Evolutionary conservation across 2,113 vertebrate species (phyloP), one percentile per base, ranked within the genome.

Genomic region (Odontesthes bonariensis): DNA sequence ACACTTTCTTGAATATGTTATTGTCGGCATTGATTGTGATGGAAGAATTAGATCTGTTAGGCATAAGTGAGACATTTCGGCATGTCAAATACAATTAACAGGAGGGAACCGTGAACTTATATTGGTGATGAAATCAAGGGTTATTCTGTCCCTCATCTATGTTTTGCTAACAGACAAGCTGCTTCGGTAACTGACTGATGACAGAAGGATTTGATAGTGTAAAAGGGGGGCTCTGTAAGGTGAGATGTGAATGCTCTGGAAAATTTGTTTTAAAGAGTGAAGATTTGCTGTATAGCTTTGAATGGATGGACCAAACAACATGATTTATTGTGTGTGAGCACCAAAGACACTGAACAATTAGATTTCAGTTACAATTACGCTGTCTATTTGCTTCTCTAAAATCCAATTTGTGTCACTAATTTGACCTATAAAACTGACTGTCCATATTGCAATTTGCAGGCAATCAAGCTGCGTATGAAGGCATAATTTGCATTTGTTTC

Each of bases 381-480:
- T 42, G 54, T 76, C 40, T 8, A 46, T 72, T 82, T 70, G 62
- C 16, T 62, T 20, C 59, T 47, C 53, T 58, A 52, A 78, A 86
- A 84, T 82, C 63, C 75, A 82, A 84, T 88, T 83, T 84, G 63
- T 77, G 64, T 81, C 55, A 85, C 51, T 71, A 68, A 71, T 65
- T 8, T 83, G 72, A 84, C 80, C 89, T 87, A 85, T 77, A 44
- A 38, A 60, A 63, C 42, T 13, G 52, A 67, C 69, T 69, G 66
- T 77, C 69, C 32, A n/a, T 62, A 32, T 19, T 78, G 57, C 64
- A 75, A 85, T 72, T 85, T 84, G 73, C 38, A 64, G 69, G 60
- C 67, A 67, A 65, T 88, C 57, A 77, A 51, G 65, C 53, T 62
- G 74, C 49, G 54, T 51, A 59, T 46, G 46, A 69, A 33, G 13